Percentiles rank a stretch among this genome's conserved stretches.
Evolutionary conservation across 2,113 vertebrate genomes (phyloP).

Genomic region (Misgurnus mizolepis): DNA sequence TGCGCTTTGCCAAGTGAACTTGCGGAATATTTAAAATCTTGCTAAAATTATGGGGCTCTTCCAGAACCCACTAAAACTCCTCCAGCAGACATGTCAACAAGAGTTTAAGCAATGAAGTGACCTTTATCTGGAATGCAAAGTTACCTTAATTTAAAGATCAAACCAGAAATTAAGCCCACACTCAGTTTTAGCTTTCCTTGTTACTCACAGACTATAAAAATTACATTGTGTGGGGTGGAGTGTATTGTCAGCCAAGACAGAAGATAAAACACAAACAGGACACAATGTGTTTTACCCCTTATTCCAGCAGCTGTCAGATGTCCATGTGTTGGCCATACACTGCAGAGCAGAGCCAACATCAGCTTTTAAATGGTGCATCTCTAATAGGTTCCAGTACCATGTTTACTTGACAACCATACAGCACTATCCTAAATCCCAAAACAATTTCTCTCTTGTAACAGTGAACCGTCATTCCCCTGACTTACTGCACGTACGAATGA

Average conservation of each 20-base stretch:
- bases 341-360: conserved; percentile 66
- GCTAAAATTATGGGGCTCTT: conserved; percentile 45
- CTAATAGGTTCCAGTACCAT: conserved; percentile 69
- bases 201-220: conserved; percentile 15
- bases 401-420: conserved; percentile 71
- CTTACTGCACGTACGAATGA: conserved; percentile 73
- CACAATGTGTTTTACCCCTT: conserved; percentile 41
- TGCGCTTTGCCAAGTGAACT: conserved; percentile 56
- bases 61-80: conserved; percentile 57
- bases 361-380: conserved; percentile 71
- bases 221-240: neutral
- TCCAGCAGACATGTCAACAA: conserved; percentile 45
- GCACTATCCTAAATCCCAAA: conserved; percentile 60
- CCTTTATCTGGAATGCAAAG: conserved; percentile 32
- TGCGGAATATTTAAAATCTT: conserved; percentile 64
- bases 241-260: neutral
- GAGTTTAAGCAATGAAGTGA: conserved; percentile 42
- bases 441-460: conserved; percentile 71
- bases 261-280: conserved; percentile 27
- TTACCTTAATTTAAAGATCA: conserved; percentile 8
- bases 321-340: conserved; percentile 67
- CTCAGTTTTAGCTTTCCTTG: neutral
- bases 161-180: neutral
- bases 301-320: conserved; percentile 67
- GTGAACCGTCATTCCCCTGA: conserved; percentile 51